Conservation (phyloP, 2,888 invertebrate species). For the Pycnomerus fuliginosus region DNA sequence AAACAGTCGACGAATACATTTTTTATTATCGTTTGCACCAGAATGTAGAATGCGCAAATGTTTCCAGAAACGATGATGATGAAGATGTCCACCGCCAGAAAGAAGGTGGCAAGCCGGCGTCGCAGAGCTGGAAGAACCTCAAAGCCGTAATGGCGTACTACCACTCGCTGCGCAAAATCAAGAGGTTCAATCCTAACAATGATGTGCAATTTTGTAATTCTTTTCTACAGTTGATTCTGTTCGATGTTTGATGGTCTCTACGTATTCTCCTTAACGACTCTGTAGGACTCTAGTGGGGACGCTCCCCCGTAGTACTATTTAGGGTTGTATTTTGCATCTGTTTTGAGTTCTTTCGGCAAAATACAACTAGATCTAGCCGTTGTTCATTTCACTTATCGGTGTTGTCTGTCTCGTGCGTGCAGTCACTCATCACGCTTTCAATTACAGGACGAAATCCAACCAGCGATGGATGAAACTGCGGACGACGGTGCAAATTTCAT, state of each 20-base stretch:
- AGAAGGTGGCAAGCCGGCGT: conserved; percentile 41
- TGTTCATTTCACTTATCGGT: conserved; percentile 8
- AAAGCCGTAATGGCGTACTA: conserved; percentile 88
- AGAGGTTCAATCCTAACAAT: conserved; percentile 62
- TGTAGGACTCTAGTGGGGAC: too few species aligned
- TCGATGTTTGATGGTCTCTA: conserved; percentile 24
- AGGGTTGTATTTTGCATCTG: conserved; percentile 44
- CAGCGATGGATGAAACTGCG: conserved; percentile 96
- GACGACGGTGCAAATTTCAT: conserved; percentile 89
- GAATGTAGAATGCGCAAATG: conserved; percentile 14
- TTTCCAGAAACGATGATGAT: conserved; percentile 13
- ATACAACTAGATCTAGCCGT: conserved; percentile 28
- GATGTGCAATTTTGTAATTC: conserved; percentile 18
- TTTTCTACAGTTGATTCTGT: conserved; percentile 22
- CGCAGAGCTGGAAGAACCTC: conserved; percentile 83
- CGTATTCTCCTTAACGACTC: neutral
- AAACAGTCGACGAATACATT: too few species aligned
- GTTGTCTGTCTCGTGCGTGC: neutral
- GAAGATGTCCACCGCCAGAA: conserved; percentile 14
- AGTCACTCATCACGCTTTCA: conserved; percentile 21
- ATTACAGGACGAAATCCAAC: conserved; percentile 83
- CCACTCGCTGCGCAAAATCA: conserved; percentile 85
- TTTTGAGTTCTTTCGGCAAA: conserved; percentile 26
- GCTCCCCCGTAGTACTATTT: neutral
- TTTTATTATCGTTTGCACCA: conserved; percentile 1